phyloP scores from a whole-genome alignment of 2,113 vertebrate species.

The Triplophysa siluroides region DNA sequence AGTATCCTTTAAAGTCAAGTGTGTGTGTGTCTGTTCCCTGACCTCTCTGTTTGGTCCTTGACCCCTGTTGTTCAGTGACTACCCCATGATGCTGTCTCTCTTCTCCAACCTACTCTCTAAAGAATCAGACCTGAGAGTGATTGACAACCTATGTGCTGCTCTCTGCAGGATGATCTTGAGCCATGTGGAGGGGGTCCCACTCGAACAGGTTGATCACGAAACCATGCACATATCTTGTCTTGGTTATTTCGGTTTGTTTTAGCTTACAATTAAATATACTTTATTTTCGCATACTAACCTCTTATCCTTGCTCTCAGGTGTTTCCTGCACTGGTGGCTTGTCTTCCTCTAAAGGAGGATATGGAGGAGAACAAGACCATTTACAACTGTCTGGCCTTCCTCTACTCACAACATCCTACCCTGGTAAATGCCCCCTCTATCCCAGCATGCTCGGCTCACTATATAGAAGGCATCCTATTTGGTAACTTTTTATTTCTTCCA shows the following conservation, averaged over 20 bases:
- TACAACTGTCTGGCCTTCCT: conserved; percentile 80
- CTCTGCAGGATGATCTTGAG: conserved; percentile 83
- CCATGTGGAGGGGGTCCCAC: conserved; percentile 71
- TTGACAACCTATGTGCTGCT: conserved; percentile 87
- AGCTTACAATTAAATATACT: neutral
- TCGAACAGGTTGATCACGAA: conserved; percentile 76
- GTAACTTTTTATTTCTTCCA: conserved; percentile 44
- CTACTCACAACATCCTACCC: conserved; percentile 69
- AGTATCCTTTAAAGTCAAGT: conserved; percentile 71
- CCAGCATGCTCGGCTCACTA: neutral
- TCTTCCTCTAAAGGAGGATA: conserved; percentile 84
- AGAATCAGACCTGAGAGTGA: conserved; percentile 77
- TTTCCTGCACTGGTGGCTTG: conserved; percentile 76
- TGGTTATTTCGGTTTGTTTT: neutral
- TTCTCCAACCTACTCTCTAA: conserved; percentile 79
- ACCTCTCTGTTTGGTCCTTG: conserved; percentile 53
- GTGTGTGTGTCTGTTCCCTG: neutral
- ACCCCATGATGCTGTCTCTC: conserved; percentile 79
- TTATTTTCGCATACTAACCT: neutral
- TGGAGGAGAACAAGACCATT: conserved; percentile 85
- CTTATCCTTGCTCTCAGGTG: conserved; percentile 68
- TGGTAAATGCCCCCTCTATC: conserved; percentile 51
- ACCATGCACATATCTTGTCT: neutral
- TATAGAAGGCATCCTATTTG: neutral
- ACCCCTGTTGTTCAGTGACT: conserved; percentile 69